Evolutionary conservation across 1,140 invertebrate genomes (phyloP).

Genomic region (Drosophila punjabiensis): DNA sequence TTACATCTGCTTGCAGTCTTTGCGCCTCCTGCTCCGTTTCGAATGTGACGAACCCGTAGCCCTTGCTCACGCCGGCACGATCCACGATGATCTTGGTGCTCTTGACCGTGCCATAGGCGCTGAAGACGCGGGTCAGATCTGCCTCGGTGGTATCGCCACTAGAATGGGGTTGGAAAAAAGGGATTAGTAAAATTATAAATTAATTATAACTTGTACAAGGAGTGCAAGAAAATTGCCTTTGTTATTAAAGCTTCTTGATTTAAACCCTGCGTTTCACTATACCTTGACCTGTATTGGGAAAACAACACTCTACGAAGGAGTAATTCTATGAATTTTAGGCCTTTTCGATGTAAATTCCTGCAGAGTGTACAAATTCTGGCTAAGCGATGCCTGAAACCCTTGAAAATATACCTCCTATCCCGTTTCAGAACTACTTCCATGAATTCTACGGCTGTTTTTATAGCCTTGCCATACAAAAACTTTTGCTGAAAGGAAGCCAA

Average conservation of each 20-base stretch:
- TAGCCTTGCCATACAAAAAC: background rate
- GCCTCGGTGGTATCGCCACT: conserved; percentile 94
- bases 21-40: conserved; percentile 96
- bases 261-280: no score
- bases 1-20: conserved; percentile 89
- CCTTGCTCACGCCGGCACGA: conserved; percentile 96
- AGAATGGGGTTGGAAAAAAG: background rate
- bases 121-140: conserved; percentile 93
- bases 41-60: conserved; percentile 98
- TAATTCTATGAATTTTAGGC: background rate
- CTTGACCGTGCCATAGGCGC: conserved; percentile 95
- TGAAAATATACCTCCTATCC: background rate
- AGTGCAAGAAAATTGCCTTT: background rate
- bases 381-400: background rate
- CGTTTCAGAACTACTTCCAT: background rate
- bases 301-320: background rate
- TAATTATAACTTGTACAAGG: background rate
- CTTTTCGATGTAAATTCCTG: background rate
- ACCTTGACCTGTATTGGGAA: background rate
- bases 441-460: background rate
- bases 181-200: background rate
- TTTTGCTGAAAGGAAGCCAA: background rate
- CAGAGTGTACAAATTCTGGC: background rate
- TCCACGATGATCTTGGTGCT: conserved; percentile 98
- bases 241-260: background rate